A percentile compares a stretch with the other conserved stretches of the same genome.
Conservation (phyloP, 2,113 vertebrate species). For the Pycnonotus jocosus region DNA sequence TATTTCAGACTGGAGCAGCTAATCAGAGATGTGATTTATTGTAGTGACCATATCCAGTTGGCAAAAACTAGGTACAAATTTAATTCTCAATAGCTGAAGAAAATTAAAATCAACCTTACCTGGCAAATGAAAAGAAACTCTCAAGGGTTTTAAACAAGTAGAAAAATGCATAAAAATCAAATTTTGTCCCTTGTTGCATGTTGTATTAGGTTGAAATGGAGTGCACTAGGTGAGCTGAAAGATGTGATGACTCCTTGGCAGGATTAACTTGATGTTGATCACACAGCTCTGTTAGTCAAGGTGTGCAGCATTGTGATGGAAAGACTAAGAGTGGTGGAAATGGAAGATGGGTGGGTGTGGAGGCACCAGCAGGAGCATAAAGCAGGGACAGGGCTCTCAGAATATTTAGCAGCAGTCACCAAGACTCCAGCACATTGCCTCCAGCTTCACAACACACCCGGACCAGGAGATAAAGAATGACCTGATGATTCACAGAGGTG, state of each 20-base stretch:
- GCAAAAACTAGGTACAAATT: neutral
- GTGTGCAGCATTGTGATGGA: neutral
- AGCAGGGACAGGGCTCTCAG: neutral
- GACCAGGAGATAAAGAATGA: neutral
- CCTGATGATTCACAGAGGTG: neutral
- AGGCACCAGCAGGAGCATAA: neutral
- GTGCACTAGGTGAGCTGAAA: neutral
- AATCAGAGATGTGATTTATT: neutral
- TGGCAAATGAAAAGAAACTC: neutral
- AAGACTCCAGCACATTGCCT: neutral
- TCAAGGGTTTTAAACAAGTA: neutral
- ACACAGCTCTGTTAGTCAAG: neutral
- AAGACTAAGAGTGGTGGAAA: neutral
- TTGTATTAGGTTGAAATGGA: neutral
- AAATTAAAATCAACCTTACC: neutral
- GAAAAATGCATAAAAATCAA: neutral
- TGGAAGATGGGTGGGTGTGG: neutral
- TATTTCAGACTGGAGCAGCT: neutral
- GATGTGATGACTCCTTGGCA: neutral
- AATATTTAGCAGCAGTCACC: neutral
- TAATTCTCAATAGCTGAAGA: neutral
- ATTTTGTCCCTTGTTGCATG: neutral
- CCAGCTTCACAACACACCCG: neutral
- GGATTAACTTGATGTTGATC: neutral
- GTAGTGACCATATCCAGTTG: neutral